Percentiles rank a stretch among this genome's conserved stretches.
Evolutionary conservation across 2,888 invertebrate species (phyloP).

Genomic region (Drosophila infuscata): DNA sequence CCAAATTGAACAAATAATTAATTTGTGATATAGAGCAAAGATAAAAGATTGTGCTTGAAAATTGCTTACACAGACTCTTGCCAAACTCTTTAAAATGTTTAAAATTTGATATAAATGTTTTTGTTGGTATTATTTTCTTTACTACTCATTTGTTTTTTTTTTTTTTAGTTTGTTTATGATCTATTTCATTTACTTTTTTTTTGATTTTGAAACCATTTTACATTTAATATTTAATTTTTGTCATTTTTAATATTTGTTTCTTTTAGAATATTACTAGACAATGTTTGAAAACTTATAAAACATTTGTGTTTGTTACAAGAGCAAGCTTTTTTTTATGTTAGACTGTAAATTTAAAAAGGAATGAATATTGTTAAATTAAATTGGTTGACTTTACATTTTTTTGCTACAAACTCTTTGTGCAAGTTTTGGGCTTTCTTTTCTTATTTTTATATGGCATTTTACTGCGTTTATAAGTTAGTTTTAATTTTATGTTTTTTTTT

Average conservation of each 20-base stretch:
- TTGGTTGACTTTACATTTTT: slow-evolving; percentile 35
- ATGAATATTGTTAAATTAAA: slow-evolving; percentile 33
- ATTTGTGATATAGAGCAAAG: slow-evolving; percentile 16
- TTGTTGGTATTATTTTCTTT: slow-evolving; percentile 28
- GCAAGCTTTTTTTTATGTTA: slow-evolving; percentile 19
- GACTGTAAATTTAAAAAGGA: slow-evolving; percentile 14
- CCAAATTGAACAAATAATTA: not conserved
- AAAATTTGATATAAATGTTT: slow-evolving; percentile 38
- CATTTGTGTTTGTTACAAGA: slow-evolving; percentile 15
- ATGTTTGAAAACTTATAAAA: slow-evolving; percentile 21
- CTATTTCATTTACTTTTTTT: slow-evolving; percentile 16
- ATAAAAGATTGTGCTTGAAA: slow-evolving; percentile 22
- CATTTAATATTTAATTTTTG: slow-evolving; percentile 66
- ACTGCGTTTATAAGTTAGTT: slow-evolving; percentile 41
- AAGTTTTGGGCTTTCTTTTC: slow-evolving; percentile 35
- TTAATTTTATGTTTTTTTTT: slow-evolving; percentile 14
- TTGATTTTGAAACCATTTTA: slow-evolving; percentile 79
- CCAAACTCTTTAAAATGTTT: slow-evolving; percentile 27
- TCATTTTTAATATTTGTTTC: slow-evolving; percentile 25
- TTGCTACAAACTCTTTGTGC: slow-evolving; percentile 53
- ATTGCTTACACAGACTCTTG: slow-evolving; percentile 33
- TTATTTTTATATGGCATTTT: slow-evolving; percentile 55
- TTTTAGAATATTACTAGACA: slow-evolving; percentile 33
- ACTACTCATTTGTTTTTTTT: slow-evolving; percentile 19
- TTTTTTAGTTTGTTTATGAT: slow-evolving; percentile 14